Evolutionary conservation across 1,140 invertebrate species (phyloP), one percentile per base, ranked within the genome.

Genomic region (Agrilus planipennis): DNA sequence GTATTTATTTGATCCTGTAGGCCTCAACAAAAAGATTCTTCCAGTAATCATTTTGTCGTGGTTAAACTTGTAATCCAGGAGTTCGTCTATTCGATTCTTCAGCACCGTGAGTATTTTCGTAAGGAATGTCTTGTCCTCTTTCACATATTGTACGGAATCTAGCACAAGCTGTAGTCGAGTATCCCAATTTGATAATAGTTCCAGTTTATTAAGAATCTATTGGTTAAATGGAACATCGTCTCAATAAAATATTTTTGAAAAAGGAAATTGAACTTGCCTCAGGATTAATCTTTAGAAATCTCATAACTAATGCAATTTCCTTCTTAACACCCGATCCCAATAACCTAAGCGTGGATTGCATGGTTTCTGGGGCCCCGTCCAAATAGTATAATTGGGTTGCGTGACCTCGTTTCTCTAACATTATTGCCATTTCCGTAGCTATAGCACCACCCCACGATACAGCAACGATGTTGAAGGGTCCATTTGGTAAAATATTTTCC

Each of bases 371-470:
- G 2, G 58, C 54, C 23, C 54, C 56, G 44, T 64, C 62, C 2
- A 63, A 42, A 14, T 61, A 52, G 20, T 55, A 58, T 6, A 63
- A 28, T 32, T 60, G 49, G 6, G 53, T 46, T 14, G 47, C 57
- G 2, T 47, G 48, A 4, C 55, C 55, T 18, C n/a, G n/a, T n/a
- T 53, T 43, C 12, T 59, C 42, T 29, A 64, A 39, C 21, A 54
- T 49, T 41, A 44, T 54, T 4, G 59, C 50, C 6, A 62, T 54
- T 54, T 62, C 60, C 5, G 61, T 47, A 14, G 57, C 52, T 2
- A 63, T 29, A 10, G 53, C 45, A 11, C 62, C 60, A 29, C 60
- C 60, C 50, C 53, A 61, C 4, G 62, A 63, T 0, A 62, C 36
- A 14, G 53, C 58, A 6, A 61, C 47, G 4, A 64, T 50, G 39